Percentiles rank a stretch among this genome's conserved stretches.
phyloP scores from a whole-genome alignment of 2,113 vertebrate genomes.

The Syrmaticus mikado region DNA sequence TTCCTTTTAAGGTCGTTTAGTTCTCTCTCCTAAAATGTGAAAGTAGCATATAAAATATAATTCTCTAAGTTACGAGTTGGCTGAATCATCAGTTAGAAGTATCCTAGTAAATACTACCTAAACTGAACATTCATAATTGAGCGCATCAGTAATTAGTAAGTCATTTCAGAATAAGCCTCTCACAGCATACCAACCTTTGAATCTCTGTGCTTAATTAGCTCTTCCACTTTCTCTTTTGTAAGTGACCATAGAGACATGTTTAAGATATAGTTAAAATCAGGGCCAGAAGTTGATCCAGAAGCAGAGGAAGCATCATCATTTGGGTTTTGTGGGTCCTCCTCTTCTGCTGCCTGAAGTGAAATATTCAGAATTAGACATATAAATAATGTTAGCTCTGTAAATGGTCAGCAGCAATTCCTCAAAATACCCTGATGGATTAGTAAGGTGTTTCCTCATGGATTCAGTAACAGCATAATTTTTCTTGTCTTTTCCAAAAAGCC shows the following conservation, averaged over 20 bases:
- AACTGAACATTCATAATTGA: not conserved
- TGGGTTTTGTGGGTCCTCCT: constrained; percentile 84
- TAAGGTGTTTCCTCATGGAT: not conserved
- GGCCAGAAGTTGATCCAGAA: constrained; percentile 89
- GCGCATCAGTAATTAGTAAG: not conserved
- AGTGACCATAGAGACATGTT: constrained; percentile 99
- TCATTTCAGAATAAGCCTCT: constrained; percentile 4
- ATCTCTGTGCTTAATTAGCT: constrained; percentile 95
- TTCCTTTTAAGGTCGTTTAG: constrained; percentile 90
- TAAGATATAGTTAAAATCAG: constrained; percentile 99
- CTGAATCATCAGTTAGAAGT: not conserved
- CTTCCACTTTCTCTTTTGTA: constrained; percentile 97
- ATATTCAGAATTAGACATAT: not conserved
- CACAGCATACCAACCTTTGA: constrained; percentile 84
- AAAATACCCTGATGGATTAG: not conserved
- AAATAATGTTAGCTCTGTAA: not conserved
- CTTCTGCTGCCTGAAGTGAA: constrained; percentile 85
- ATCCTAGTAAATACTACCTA: not conserved
- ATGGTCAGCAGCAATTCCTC: not conserved
- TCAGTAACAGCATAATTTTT: not conserved
- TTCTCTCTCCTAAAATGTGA: constrained; percentile 84
- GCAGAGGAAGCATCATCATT: constrained; percentile 90
- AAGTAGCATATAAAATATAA: not conserved
- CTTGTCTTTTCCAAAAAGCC: not conserved
- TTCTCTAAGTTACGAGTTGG: not conserved